Evolutionary conservation across 1,140 invertebrate species (phyloP).

Genomic region (Yoshiicerus persimilis): DNA sequence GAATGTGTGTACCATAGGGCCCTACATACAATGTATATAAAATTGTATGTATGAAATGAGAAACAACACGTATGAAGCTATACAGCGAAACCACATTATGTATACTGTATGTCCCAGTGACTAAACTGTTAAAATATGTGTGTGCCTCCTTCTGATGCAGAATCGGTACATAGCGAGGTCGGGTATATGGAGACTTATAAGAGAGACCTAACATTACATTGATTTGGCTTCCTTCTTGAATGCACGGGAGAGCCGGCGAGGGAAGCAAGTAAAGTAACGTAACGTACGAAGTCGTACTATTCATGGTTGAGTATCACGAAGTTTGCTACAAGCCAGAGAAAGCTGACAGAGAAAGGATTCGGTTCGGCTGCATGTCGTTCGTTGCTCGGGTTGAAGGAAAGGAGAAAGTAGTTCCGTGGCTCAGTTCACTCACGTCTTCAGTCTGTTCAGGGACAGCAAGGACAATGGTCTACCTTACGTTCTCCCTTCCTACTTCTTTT

Average conservation of each 20-base stretch:
- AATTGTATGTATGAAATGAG: not conserved
- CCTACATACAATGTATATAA: not conserved
- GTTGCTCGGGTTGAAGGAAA: not conserved
- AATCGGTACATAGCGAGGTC: too few relatives aligned
- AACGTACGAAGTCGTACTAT: not conserved
- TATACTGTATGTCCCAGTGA: not conserved
- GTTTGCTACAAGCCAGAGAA: too few relatives aligned
- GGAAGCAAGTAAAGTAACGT: not conserved
- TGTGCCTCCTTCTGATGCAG: not conserved
- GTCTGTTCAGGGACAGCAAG: constrained; percentile 17
- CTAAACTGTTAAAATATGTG: not conserved
- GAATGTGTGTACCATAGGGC: not conserved
- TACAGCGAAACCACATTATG: not conserved
- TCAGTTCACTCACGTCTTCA: constrained; percentile 17
- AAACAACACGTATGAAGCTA: not conserved
- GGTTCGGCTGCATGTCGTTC: not conserved
- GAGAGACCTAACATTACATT: not conserved
- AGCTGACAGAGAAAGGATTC: not conserved
- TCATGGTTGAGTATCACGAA: not conserved
- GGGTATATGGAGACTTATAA: too few relatives aligned
- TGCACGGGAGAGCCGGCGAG: too few relatives aligned
- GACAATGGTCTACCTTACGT: constrained; percentile 4
- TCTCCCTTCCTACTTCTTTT: not conserved
- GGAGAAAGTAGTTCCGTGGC: not conserved
- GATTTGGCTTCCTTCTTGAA: not conserved